Base-by-base conservation (phyloP, 2,888 invertebrate genomes). In the Drosophila anceps region DNA sequence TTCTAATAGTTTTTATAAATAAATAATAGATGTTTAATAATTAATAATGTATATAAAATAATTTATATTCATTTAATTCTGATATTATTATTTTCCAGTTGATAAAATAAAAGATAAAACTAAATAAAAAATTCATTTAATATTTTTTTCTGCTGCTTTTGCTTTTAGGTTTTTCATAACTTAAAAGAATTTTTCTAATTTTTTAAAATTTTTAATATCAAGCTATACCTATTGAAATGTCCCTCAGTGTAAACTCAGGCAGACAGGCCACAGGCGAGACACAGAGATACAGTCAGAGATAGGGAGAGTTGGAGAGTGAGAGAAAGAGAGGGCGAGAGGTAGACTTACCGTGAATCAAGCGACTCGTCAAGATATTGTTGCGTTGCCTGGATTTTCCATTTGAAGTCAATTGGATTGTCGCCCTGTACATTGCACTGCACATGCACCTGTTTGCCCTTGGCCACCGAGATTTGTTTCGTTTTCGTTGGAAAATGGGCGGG, bases 361-460 rank as follows among this genome's bases (percentile, higher is more conserved):
- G 95, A 95, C 89, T 95, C 96, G 15, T 95, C 95, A 68, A 96
- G 94, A 88, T 95, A 95, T 90, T 96, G 96, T 20, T 96, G 96
- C 67, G 96, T 96, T 79, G 91, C 90, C 87, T 93, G 93, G 64
- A 95, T 94, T 84, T 96, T 95, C 98, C 97, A 98, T 91, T 95
- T 95, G 79, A 98, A 96, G 92, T 96, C 96, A 83, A 98, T 94
- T 0, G 97, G 97, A 69, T 96, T 96, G 92, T 98, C 98, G n/a
- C 98, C 97, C 69, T 96, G 95, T 1, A 97, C 97, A 44, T 97
- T 96, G 92, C 98, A 98, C 87, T 97, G 97, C 60, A 98, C 94
- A 89, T 96, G 96, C 2, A 97, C 97, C 69, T 96, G 95, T 82
- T 96, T 96, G 1, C 96, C 96, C 60, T 96, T 96, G 33, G 96